Evolutionary conservation across 2,888 invertebrate species (phyloP), one percentile per base, ranked within the genome.

Genomic region (Plusia festucae): DNA sequence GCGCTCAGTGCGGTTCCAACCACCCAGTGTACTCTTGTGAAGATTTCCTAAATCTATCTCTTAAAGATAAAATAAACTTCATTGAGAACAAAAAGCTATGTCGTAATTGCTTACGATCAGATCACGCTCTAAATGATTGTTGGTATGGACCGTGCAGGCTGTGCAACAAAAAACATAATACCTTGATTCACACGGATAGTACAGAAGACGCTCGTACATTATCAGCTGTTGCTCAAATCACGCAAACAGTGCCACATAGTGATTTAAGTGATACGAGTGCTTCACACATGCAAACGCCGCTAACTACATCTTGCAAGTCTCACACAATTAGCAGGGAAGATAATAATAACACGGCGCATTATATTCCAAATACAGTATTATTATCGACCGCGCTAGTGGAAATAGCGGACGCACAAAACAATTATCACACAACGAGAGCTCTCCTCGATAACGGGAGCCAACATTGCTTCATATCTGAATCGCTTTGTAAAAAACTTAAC

Each of bases 301-400:
- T 9, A 1, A 34, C 61, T 34, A 15, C 55, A 9, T 51, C 54
- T 49, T 18, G 40, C 52, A 62, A 22, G 51, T 27, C 52, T 22
- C 56, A 62, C 62, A 62, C 62, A 20, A 22, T 22, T 57, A 22
- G 34, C 13, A 34, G 49, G 2, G 20, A 2, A 1, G 54, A 64
- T 60, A 22, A n/a, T 44, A 30, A 20, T 0, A 22, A 57, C n/a
- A n/a, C n/a, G 6, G 16, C 40, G 18, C 52, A 27, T 9, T 52
- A 49, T 44, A 54, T 58, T 24, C 1, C 5, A 15, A 24, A 65
- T n/a, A 27, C 13, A 15, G 76, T 76, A n/a, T 67, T 78, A 49
- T 54, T 80, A 18, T 76, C 76, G 0, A 81, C 81, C 6, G 79
- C 78, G 5, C 58, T 78, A 52, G 67, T 79, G 13, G 70, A 73